Percentiles rank a stretch among this genome's conserved stretches.
Evolutionary conservation across 92 coral and sea anemone species (phyloP).

Genomic region (Hydrozoanthus gracilis): DNA sequence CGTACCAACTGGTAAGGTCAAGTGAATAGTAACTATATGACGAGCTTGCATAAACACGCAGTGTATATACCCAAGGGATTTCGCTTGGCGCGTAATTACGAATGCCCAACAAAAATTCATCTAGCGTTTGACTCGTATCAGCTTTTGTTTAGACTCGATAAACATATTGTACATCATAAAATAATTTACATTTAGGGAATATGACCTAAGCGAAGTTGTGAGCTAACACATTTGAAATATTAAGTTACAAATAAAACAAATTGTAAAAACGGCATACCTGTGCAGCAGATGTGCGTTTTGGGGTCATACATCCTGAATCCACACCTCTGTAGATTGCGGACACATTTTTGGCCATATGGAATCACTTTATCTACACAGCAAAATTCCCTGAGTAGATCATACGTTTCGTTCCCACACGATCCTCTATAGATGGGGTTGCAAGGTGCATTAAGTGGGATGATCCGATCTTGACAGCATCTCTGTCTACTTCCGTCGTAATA

Average conservation of each 20-base stretch:
- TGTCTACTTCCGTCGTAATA: not conserved
- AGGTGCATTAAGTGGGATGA: not conserved
- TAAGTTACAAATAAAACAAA: not conserved
- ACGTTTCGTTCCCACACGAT: conserved; percentile 12
- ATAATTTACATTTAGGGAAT: not conserved
- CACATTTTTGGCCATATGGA: conserved; percentile 1
- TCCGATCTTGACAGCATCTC: conserved; percentile 9
- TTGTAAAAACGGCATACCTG: not conserved
- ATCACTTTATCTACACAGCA: conserved; percentile 31
- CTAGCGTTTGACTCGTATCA: no score
- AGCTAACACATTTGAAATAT: not conserved
- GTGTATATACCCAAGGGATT: no score
- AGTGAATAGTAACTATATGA: no score
- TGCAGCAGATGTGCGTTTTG: not conserved
- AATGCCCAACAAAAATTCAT: no score
- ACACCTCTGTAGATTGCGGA: not conserved
- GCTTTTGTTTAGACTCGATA: no score
- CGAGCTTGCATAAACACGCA: no score
- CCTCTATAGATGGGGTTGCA: not conserved
- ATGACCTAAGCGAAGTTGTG: not conserved
- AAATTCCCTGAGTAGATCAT: conserved; percentile 35
- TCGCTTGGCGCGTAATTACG: no score
- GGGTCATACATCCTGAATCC: conserved; percentile 19
- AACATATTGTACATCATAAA: no score
- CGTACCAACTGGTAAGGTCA: no score